Base-by-base conservation (phyloP, 2,888 invertebrate genomes). In the Cerastoderma edule region DNA sequence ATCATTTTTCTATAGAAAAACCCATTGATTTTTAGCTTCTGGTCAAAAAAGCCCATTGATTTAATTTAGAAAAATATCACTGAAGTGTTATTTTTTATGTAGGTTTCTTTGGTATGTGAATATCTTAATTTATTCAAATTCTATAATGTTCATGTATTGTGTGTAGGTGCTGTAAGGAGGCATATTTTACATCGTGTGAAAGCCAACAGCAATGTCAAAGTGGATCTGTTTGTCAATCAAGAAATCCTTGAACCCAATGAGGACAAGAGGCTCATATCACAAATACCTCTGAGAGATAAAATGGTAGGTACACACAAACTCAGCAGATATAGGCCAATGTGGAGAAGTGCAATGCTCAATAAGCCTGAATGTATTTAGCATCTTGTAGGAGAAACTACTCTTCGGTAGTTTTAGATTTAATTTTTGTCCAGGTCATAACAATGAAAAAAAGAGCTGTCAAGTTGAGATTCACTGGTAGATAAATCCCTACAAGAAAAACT, bases 191-290 rank as follows among this genome's bases (percentile, higher is more conserved):
- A 88, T 66, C 80, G 96, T 72, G 92, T 94, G 60, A 94, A 94
- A 89, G 93, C 93, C 27, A 95, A 95, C 63, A 94, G 95, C 67
- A 93, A 96, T 92, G 96, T 98, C 80, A 98, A 98, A 93, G 94
- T 98, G 87, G 98, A 99, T 92, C 94, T 99, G 85, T 98, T 96
- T 92, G 95, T 96, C 74, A 98, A 97, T 91, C 97, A 97, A 4
- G 98, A 98, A 91, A 94, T 96, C 32, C 94, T 98, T 83, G 98
- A 98, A 92, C 95, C 96, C 67, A 95, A 95, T 70, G 97, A 97
- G 89, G 98, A 98, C 93, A 95, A 96, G 87, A 96, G 97, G 94
- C 95, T 97, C 75, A 94, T 98, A 69, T 96, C 96, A 64, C 96
- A 97, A 93, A 95, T 97, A 91, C 96, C 96, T 65, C 94, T 97